phyloP scores from a whole-genome alignment of 2,113 vertebrate genomes.

The Lamprotornis superbus region DNA sequence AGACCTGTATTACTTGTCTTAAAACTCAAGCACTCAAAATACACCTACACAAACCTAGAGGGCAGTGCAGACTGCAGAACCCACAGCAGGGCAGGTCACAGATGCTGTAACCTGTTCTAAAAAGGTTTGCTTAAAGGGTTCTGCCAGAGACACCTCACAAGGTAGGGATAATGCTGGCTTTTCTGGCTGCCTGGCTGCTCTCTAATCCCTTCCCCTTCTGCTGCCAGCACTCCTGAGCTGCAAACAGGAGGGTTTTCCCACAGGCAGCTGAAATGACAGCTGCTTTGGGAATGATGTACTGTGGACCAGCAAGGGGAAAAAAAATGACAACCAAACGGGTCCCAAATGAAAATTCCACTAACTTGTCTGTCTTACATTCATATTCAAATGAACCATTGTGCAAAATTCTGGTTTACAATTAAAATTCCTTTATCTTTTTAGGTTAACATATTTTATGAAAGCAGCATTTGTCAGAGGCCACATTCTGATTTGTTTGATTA shows the following conservation, averaged over 20 bases:
- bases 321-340: neutral
- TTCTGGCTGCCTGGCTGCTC: neutral
- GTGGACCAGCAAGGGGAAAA: neutral
- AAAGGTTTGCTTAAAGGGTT: neutral
- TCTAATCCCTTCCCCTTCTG: neutral
- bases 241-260: neutral
- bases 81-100: neutral
- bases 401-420: neutral
- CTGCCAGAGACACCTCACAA: neutral
- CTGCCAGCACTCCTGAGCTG: neutral
- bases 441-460: neutral
- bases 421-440: neutral
- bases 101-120: neutral
- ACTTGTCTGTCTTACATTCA: neutral
- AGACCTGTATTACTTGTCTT: neutral
- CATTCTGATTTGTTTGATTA: neutral
- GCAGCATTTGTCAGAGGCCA: neutral
- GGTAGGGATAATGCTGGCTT: neutral
- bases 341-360: neutral
- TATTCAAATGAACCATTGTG: neutral
- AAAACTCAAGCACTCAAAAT: neutral
- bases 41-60: neutral
- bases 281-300: neutral
- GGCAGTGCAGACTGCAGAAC: neutral
- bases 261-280: neutral